Base-by-base conservation (phyloP, 2,113 vertebrate species). In the Corythaeola cristata region DNA sequence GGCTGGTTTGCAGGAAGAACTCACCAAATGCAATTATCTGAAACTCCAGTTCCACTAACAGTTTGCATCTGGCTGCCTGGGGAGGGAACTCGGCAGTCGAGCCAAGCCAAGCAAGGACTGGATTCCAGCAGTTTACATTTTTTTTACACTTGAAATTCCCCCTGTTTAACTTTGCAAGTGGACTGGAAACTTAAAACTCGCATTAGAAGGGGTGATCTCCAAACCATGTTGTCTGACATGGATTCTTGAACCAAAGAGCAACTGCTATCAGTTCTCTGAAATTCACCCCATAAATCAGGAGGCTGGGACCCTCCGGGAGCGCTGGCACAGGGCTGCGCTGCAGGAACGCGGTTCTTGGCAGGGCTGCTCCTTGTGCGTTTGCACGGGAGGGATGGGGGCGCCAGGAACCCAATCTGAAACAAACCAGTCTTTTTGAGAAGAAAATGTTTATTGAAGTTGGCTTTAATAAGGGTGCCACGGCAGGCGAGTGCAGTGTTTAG, bases 161-260 rank as follows among this genome's bases (percentile, higher is more conserved):
- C 15, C 24, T 67, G 27, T 88, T 92, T 85, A 88, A 56, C 39
- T 90, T 90, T 78, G 37, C 30, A 80, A 96, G 56, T 39, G 52
- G 90, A 63, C 39, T 81, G 60, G 53, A 91, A 85, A 72, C 55
- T 71, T 58, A 33, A 30, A 85, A 37, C 33, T 86, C 71, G 28
- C 16, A 3, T 32, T 90, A 27, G 56, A 84, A 28, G 16, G 17
- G 41, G 20, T 50, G 63, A 66, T 91, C 72, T 88, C 79, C 41
- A 83, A 55, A 77, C 44, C 30, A 60, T 33, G 5, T 53, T 78
- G 72, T 64, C 88, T 60, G 41, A 72, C 83, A 2, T 10, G 72
- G 68, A 64, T 92, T 88, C 32, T 77, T 94, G 56, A 94, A 90
- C 83, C 95, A 77, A 89, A 76, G 27, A 76, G 50, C 86, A 94